Evolutionary conservation across 2,797 vertebrate genomes (phyloP), one percentile per base, ranked within the genome.

Genomic region (Cephalopachus bancanus): DNA sequence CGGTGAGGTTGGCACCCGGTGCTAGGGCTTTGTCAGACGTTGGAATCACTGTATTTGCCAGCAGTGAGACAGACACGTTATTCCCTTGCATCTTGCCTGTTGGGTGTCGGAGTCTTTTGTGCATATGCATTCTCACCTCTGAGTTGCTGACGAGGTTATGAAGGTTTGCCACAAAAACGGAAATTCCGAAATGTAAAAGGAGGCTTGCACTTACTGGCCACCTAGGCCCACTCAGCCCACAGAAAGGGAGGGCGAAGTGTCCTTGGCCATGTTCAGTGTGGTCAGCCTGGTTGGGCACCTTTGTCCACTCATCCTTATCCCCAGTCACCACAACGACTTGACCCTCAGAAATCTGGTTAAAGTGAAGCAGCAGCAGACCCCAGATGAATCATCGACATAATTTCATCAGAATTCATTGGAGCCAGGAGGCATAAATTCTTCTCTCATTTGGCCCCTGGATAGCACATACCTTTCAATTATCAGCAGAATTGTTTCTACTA

Each of bases 21-120:
- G 49, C 11, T 15, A 1, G 75, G 3, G 0, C 55, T 79, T 49
- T 3, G 26, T 19, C 8, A 53, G 49, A 11, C 1, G 1, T 20
- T 3, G 33, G 10, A 51, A 53, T 0, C 0, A 37, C 1, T 1
- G 33, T 16, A 0, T 0, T 10, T 5, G 30, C 69, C 28, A 5
- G 26, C 24, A 30, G 51, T 19, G 53, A 20, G 2, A 49, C 17
- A 26, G 26, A 10, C 64, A 1, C 2, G 6, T n/a, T 62, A 83
- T 71, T 28, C 12, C 30, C 30, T 51, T n/a, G 30, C 14, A 26
- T 20, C 26, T 22, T 44, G 14, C 78, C 62, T 3, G 1, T 44
- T 11, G 51, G 26, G 19, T 10, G 1, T 5, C 0, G 3, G 55
- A 86, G 69, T 8, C 16, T 30, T 26, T 14, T 3, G 44, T 44